Percentiles rank a stretch among this genome's conserved stretches.
Evolutionary conservation across 2,888 invertebrate genomes (phyloP).

Genomic region (Microchrysa polita): DNA sequence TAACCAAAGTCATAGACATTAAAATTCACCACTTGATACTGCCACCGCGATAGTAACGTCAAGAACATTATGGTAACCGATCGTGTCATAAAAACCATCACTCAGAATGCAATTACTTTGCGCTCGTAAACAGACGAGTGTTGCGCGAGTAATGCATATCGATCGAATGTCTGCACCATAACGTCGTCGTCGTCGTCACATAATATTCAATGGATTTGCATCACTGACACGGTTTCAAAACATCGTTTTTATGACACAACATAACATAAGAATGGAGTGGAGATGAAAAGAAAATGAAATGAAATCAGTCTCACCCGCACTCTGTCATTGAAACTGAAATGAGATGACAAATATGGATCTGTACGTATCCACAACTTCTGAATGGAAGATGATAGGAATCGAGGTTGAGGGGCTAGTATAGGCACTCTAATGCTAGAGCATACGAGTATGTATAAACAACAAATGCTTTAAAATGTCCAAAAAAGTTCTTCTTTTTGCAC

Average conservation of each 20-base stretch:
- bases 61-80: constrained; percentile 30
- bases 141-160: no score
- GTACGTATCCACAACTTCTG: no score
- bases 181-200: constrained; percentile 11
- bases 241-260: constrained; percentile 19
- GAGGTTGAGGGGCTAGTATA: no score
- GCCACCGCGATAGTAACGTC: neutral
- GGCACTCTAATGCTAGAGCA: no score
- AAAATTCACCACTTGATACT: neutral
- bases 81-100: constrained; percentile 37
- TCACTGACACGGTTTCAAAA: constrained; percentile 33
- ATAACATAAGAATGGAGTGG: constrained; percentile 9
- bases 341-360: constrained; percentile 2
- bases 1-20: constrained; percentile 21
- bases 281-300: constrained; percentile 21
- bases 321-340: constrained; percentile 1
- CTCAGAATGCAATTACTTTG: neutral
- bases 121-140: neutral
- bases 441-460: no score
- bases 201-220: neutral
- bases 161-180: neutral
- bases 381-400: no score
- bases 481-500: no score
- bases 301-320: constrained; percentile 38
- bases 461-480: no score